Percentiles rank a stretch among this genome's conserved stretches.
phyloP scores from a whole-genome alignment of 2,888 invertebrate species.

The Hanleya hanleyi region DNA sequence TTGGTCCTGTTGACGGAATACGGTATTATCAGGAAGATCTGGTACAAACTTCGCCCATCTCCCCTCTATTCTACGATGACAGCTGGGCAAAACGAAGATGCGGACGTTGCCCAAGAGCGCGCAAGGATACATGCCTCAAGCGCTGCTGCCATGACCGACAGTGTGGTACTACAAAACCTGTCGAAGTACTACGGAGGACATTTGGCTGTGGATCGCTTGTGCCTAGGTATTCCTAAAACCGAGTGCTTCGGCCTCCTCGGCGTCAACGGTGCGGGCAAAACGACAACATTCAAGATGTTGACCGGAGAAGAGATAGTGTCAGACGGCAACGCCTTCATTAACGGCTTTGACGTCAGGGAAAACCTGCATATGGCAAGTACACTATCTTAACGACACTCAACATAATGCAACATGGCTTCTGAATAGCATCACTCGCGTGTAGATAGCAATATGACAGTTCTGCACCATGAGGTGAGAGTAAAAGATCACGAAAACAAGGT shows the following conservation, averaged over 20 bases:
- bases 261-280: constrained; percentile 92
- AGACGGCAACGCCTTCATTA: constrained; percentile 76
- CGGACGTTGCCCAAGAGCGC: constrained; percentile 67
- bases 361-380: constrained; percentile 48
- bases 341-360: constrained; percentile 63
- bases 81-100: constrained; percentile 40
- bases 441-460: not conserved
- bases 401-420: not conserved
- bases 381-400: not conserved
- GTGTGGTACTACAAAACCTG: not conserved
- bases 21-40: constrained; percentile 21
- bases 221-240: constrained; percentile 64
- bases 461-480: not conserved
- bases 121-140: constrained; percentile 46
- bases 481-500: no score
- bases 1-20: constrained; percentile 80
- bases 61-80: not conserved
- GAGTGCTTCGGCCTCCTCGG: constrained; percentile 88
- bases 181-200: not conserved
- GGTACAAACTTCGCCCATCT: not conserved
- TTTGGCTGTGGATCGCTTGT: constrained; percentile 63
- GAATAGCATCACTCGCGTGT: not conserved
- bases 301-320: constrained; percentile 76
- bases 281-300: constrained; percentile 85
- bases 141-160: not conserved